These are phyloP conservation scores for Esperia sulphurella DNA, from an alignment of 2,888 invertebrate species.

Conservation along the genomic window DNA sequence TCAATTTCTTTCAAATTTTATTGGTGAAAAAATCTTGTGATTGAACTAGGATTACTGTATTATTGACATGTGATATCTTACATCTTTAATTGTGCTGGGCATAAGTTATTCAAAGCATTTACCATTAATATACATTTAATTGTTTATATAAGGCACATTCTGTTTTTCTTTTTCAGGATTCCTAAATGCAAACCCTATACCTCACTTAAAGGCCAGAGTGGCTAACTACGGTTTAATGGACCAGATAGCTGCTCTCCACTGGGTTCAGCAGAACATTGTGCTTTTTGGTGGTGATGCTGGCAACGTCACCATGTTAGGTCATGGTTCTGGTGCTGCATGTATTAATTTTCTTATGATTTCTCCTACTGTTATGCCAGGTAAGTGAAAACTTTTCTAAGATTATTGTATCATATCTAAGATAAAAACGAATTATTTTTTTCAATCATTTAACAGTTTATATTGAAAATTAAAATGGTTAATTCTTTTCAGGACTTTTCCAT, in stretches of 20 bases:
- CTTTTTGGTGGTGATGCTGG: conserved; percentile 96
- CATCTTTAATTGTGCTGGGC: too few relatives aligned
- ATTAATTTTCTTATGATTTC: conserved; percentile 98
- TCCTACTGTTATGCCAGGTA: conserved; percentile 90
- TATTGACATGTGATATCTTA: too few relatives aligned
- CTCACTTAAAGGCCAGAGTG: conserved; percentile 90
- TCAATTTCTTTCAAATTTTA: too few relatives aligned
- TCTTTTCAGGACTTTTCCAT: conserved; percentile 87
- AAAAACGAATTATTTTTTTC: too few relatives aligned
- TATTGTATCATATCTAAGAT: neutral
- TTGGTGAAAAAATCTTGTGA: too few relatives aligned
- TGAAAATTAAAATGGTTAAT: neutral
- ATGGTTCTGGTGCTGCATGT: conserved; percentile 97
- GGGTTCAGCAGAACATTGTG: conserved; percentile 97
- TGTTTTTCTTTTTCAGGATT: conserved; percentile 81
- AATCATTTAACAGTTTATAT: too few relatives aligned
- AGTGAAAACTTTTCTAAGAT: conserved; percentile 15
- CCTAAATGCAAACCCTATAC: conserved; percentile 92
- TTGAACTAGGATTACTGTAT: too few relatives aligned
- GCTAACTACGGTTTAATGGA: conserved; percentile 99
- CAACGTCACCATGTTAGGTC: conserved; percentile 96
- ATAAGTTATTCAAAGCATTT: too few relatives aligned
- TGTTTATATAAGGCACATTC: too few relatives aligned
- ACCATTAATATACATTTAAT: too few relatives aligned
- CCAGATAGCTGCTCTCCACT: conserved; percentile 97